Base-by-base conservation (phyloP, 2,888 invertebrate genomes). In the Melanotus villosus region DNA sequence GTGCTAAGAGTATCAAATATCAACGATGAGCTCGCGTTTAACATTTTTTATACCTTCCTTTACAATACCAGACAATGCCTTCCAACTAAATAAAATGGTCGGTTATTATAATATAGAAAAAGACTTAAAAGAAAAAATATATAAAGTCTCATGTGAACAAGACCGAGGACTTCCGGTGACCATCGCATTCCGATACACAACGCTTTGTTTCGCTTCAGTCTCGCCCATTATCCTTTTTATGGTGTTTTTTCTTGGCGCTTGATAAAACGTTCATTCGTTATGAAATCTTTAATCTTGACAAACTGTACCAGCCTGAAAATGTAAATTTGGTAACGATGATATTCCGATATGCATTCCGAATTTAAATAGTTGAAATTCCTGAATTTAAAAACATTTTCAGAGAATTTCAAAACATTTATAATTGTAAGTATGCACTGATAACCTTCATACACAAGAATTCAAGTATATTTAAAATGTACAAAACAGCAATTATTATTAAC, bases 161-260 rank as follows among this genome's bases (percentile, higher is more conserved):
- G 36, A 58, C 41, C 19, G 58, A 38, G 38, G 36, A 63, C 38
- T 38, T 63, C 62, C 62, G 62, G 62, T 63, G 62, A 41, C 62
- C 62, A 38, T 52, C 62, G 14, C 62, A 63, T 63, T 63, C 62
- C 62, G 18, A 38, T 63, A 38, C 52, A 52, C 47, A 34, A 21
- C 6, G 34, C 16, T 30, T 63, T 60, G 32, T 63, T 52, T 63
- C 36, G 43, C 26, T 45, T 41, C 16, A 9, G 41, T 41, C 16
- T 41, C 41, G 41, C 16, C 18, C 41, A 41, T 41, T 41, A 41
- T 18, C 10, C 26, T 30, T n/a, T 32, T 23, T 23, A 14, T 32
- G n/a, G 9, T 21, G 12, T 23, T 21, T 30, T 30, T 30, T 23
- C 32, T 47, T n/a, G 7, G n/a, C 9, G 43, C 4, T n/a, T 47